phyloP scores from a whole-genome alignment of 2,113 vertebrate genomes.

The Ursus arctos region DNA sequence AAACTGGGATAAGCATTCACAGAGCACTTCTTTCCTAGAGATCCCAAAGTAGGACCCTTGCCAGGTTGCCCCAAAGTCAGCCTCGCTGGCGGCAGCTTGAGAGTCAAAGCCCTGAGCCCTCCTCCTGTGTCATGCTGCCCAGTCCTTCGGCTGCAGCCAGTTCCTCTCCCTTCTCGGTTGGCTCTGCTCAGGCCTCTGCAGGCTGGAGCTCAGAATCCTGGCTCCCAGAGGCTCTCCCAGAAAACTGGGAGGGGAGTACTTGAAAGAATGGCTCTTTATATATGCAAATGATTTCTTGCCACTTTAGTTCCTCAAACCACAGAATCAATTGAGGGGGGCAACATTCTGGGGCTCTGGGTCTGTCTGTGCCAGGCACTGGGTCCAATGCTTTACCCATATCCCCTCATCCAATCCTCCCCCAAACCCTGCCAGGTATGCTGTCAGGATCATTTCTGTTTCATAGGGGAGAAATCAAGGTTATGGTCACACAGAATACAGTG shows the following conservation, averaged over 20 bases:
- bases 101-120: background rate
- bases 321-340: no score
- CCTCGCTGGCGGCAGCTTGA: fast-evolving
- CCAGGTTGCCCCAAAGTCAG: background rate
- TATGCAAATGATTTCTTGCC: background rate
- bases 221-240: background rate
- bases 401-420: background rate
- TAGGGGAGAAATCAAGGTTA: background rate
- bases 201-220: background rate
- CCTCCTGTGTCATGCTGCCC: background rate
- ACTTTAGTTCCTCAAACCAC: background rate
- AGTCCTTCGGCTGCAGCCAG: background rate
- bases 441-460: background rate
- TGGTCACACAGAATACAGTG: fast-evolving
- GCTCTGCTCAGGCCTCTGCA: background rate
- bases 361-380: background rate
- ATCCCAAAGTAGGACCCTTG: background rate
- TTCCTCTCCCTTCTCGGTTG: background rate
- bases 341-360: no score
- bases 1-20: no score
- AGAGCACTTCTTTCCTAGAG: background rate
- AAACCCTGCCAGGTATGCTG: no score
- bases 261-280: background rate
- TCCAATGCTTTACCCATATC: background rate
- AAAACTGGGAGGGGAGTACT: background rate